A percentile compares a stretch with the other conserved stretches of the same genome.
These are phyloP conservation scores for Exaiptasia diaphana DNA, from an alignment of 64 coral and sea anemone genomes.

Conservation along the genomic window DNA sequence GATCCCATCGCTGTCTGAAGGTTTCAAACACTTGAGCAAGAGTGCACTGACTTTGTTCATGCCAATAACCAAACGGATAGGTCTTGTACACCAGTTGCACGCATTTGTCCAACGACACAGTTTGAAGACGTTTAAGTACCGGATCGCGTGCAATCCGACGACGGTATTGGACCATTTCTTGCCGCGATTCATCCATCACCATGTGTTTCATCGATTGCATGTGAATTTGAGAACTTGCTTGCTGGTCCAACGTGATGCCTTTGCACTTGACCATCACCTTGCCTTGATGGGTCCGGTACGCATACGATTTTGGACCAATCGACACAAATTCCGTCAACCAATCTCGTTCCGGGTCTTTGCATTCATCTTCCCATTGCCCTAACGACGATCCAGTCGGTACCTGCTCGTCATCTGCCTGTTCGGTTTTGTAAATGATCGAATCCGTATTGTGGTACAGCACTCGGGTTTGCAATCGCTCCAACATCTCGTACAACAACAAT, in stretches of 20 bases:
- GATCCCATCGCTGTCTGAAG: too few species aligned
- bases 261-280: not conserved
- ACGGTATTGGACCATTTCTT: too few species aligned
- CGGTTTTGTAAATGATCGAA: not conserved
- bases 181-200: not conserved
- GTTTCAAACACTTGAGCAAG: too few species aligned
- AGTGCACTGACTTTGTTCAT: too few species aligned
- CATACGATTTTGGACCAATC: not conserved
- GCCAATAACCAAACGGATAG: too few species aligned
- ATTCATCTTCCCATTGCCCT: not conserved
- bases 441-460: slow-evolving; percentile 39
- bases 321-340: slow-evolving; percentile 5
- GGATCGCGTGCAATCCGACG: too few species aligned
- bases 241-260: not conserved
- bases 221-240: not conserved
- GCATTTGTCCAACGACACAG: too few species aligned
- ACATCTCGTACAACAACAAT: not conserved
- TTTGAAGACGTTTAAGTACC: too few species aligned
- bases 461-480: not conserved
- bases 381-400: not conserved
- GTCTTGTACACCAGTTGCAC: too few species aligned
- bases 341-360: not conserved
- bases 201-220: not conserved
- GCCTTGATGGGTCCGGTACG: not conserved
- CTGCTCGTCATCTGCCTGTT: not conserved